Base-by-base conservation (phyloP, 2,888 invertebrate genomes). In the Augiades crinisus region DNA sequence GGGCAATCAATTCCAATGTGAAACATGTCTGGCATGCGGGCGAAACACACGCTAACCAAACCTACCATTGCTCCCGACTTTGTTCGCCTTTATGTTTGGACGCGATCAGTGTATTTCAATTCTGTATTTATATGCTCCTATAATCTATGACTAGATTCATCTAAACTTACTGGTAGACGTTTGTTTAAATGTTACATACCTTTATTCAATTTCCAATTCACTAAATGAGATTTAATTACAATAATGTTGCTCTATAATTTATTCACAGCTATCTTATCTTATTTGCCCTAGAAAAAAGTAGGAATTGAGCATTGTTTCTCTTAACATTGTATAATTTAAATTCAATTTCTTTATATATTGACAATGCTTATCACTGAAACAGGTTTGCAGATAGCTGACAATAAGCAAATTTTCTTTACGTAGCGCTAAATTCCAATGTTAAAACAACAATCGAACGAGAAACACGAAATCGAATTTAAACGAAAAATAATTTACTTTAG, bases 381-480 rank as follows among this genome's bases (percentile, higher is more conserved):
- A 1, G 5, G 38, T 38, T 38, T 38, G 27, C 10, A 10, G 27
- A 27, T 27, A 27, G 27, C 27, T 13, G 38, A 38, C 22, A 38
- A 34, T 5, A 34, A 17, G n/a, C 1, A 17, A 34, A 4, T 17
- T 17, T 14, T 1, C n/a, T 17, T 5, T 4, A 19, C 17, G 5
- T n/a, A 0, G 1, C n/a, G n/a, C n/a, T 34, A 21, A 22, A 22
- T 10, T 41, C n/a, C 27, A 46, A 37, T 46, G 17, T 46, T 27
- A 37, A 37, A 16, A 1, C 12, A 37, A 27, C 46, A 37, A 19
- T 13, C 17, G 17, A 12, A 37, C 36, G 37, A 22, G 22, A 27
- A 13, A 46, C 19, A 46, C 47, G 27, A 21, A 37, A 30, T n/a
- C 41, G 41, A 41, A 41, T 27, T 17, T 8, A 12, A 34, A 34